Percentiles rank a stretch among this genome's conserved stretches.
Conservation (phyloP, 2,797 vertebrate genomes). For the Dermochelys coriacea region DNA sequence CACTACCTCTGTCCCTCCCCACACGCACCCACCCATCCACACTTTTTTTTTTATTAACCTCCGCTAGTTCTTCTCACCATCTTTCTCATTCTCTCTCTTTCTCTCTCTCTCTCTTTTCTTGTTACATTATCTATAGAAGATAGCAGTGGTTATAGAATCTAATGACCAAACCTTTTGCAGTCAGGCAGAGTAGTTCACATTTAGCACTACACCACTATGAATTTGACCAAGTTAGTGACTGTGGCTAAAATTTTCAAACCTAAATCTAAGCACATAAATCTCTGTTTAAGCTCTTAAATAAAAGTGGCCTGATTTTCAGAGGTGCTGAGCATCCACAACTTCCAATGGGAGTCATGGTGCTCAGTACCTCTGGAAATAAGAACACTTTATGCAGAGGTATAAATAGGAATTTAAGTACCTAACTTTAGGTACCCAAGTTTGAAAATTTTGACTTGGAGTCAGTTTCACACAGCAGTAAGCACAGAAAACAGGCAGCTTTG, state of each 20-base stretch:
- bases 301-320: conserved; percentile 50
- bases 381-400: conserved; percentile 48
- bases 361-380: background rate
- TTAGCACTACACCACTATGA: background rate
- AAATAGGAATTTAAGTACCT: background rate
- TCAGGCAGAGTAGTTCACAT: background rate
- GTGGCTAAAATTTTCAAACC: background rate
- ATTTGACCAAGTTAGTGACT: conserved; percentile 16
- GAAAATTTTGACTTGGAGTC: conserved; percentile 58
- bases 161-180: background rate
- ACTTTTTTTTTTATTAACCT: background rate
- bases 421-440: conserved; percentile 55
- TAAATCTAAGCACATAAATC: background rate
- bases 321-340: conserved; percentile 47
- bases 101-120: background rate
- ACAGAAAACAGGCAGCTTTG: background rate
- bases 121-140: background rate
- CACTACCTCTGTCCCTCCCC: too few relatives aligned
- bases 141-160: background rate
- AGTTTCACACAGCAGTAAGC: conserved; percentile 5
- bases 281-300: conserved; percentile 23
- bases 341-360: conserved; percentile 35
- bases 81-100: background rate
- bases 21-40: background rate
- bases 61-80: background rate